Base-by-base conservation (phyloP, 2,888 invertebrate genomes). In the Melolontha melolontha region DNA sequence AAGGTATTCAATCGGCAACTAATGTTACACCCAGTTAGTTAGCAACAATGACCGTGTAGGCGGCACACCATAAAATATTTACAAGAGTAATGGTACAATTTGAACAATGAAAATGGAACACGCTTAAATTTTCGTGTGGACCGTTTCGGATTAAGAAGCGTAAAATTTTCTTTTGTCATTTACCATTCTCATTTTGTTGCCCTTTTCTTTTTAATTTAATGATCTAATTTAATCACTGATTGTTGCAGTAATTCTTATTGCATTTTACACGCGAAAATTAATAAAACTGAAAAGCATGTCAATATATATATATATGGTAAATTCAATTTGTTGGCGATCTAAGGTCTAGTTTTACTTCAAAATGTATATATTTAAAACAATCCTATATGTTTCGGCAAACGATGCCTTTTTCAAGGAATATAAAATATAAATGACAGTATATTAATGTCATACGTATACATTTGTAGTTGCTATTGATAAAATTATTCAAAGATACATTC, bases 1-100 rank as follows among this genome's bases (percentile, higher is more conserved):
- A 49, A 66, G 59, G 47, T 55, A 40, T 49, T 66, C 57, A 59
- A 66, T 66, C 41, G 57, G 27, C 47, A 29, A 51, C 49, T 47
- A 59, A 59, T 55, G 55, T 50, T 59, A 66, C 57, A 66, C 66
- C 66, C 66, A 66, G 66, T 66, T 57, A 50, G 59, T 42, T 41
- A 42, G 34, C 41, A 50, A 66, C 66, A 66, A 66, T 66, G 49
- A 41, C 0, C 11, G 66, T 12, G 66, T 66, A 41, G 66, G 66
- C 57, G 66, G 55, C 12, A 49, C 47, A 50, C 66, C 49, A 49
- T 66, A 57, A 66, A 66, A 66, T 59, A 66, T 66, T 57, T 66
- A 66, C 50, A 42, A 50, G 59, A 47, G 55, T 59, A 47, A 34
- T 27, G 41, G 51, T 44, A 44, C 57, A 50, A 41, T 66, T 59